A percentile compares a stretch with the other conserved stretches of the same genome.
Evolutionary conservation across 2,797 vertebrate genomes (phyloP).

Genomic region (Morus bassanus): DNA sequence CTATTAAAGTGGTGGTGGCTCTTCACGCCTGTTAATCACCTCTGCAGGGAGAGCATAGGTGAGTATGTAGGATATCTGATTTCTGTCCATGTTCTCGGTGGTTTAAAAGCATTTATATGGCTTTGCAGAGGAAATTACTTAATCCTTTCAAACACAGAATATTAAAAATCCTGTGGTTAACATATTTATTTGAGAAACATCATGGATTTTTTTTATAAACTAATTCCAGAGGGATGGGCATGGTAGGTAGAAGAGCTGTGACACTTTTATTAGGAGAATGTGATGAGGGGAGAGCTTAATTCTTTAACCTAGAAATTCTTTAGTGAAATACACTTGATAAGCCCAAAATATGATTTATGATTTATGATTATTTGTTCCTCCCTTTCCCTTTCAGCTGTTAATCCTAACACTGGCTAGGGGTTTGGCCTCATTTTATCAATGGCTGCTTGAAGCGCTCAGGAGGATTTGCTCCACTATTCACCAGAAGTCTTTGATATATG

Average conservation of each 20-base stretch:
- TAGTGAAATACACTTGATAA: not conserved
- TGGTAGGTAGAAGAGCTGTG: not conserved
- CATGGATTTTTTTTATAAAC: not conserved
- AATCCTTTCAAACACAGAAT: not conserved
- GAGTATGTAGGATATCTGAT: not conserved
- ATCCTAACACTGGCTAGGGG: not conserved
- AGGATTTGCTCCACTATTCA: conserved; percentile 29
- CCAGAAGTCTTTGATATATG: conserved; percentile 34
- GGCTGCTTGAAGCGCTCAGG: not conserved
- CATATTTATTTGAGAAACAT: not conserved
- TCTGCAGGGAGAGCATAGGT: not conserved
- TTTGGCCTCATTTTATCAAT: not conserved
- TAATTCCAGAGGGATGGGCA: not conserved
- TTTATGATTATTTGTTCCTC: not conserved
- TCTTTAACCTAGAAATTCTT: not conserved
- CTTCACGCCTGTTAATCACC: not conserved
- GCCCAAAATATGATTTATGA: not conserved
- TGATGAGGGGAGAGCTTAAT: not conserved
- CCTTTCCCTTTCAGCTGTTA: not conserved
- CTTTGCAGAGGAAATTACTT: not conserved
- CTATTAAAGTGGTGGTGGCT: not conserved
- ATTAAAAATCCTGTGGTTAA: not conserved
- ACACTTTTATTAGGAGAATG: not conserved
- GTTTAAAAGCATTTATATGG: not conserved
- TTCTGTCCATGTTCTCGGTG: not conserved